These are phyloP conservation scores for Hycleus cichorii DNA, from an alignment of 1,140 invertebrate genomes.

Conservation along the genomic window DNA sequence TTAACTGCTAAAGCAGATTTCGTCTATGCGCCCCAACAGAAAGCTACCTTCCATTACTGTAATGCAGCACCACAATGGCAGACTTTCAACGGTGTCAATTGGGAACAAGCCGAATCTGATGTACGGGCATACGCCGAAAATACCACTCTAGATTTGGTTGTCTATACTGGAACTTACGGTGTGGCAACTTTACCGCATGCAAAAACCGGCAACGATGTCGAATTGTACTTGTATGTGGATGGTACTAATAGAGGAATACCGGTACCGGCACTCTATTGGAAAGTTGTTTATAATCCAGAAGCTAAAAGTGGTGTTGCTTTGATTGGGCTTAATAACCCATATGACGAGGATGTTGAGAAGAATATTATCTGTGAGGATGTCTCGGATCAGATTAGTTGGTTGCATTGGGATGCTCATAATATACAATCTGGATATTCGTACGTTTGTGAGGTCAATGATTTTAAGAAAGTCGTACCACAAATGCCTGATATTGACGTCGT, in stretches of 20 bases:
- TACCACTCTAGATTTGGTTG: constrained; percentile 35
- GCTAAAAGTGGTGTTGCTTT: constrained; percentile 49
- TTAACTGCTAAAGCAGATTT: constrained; percentile 53
- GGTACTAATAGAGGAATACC: constrained; percentile 40
- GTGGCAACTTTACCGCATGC: constrained; percentile 42
- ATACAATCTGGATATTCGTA: constrained; percentile 55
- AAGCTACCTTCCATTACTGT: constrained; percentile 48
- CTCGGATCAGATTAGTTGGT: constrained; percentile 45
- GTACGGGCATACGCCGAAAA: constrained; percentile 20
- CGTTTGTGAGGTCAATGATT: constrained; percentile 55
- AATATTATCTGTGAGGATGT: constrained; percentile 51
- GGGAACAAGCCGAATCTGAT: constrained; percentile 42
- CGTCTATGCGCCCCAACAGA: constrained; percentile 51
- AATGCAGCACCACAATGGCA: constrained; percentile 62
- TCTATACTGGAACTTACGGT: constrained; percentile 48
- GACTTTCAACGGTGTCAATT: constrained; percentile 57
- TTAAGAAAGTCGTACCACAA: constrained; percentile 47
- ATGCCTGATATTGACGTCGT: constrained; percentile 45
- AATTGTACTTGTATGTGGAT: constrained; percentile 43
- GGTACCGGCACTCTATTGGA: constrained; percentile 54
- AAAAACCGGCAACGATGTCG: constrained; percentile 33
- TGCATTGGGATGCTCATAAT: constrained; percentile 47
- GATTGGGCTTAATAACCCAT: constrained; percentile 58
- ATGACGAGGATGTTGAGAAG: constrained; percentile 38
- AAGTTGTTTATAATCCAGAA: constrained; percentile 51